Evolutionary conservation across 2,113 vertebrate genomes (phyloP).

Genomic region (human (Homo sapiens)): DNA sequence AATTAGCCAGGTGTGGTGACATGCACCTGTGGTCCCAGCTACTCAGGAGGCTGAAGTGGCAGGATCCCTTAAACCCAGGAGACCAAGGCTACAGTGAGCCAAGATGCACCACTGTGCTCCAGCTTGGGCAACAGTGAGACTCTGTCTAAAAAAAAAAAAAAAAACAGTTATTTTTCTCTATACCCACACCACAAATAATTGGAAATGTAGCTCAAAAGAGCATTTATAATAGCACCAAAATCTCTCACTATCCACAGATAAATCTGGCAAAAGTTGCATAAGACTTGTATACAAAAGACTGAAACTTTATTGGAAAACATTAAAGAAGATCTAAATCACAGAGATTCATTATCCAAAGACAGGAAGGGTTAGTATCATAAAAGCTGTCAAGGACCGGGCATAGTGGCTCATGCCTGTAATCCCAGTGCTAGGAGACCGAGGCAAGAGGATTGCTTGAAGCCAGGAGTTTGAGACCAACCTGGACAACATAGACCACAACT

Average conservation of each 20-base stretch:
- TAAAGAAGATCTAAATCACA: neutral
- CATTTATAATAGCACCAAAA: neutral
- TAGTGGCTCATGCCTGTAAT: neutral
- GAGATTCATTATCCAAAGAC: neutral
- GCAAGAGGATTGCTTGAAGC: neutral
- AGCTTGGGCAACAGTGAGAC: neutral
- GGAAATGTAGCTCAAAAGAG: neutral
- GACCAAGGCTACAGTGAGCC: too few species aligned
- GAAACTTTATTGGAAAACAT: too few species aligned
- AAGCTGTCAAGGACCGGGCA: neutral
- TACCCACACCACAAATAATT: fast-evolving
- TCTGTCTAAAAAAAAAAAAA: neutral
- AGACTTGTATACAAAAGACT: too few species aligned
- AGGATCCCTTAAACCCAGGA: too few species aligned
- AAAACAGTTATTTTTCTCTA: neutral
- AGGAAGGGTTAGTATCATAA: neutral
- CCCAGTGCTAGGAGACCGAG: neutral
- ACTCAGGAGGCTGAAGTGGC: too few species aligned
- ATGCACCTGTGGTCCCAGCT: too few species aligned
- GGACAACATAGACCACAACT: too few species aligned
- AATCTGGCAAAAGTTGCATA: neutral
- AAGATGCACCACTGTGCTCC: too few species aligned
- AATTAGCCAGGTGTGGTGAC: too few species aligned
- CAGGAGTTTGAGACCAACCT: neutral
- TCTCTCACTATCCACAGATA: too few species aligned